Percentiles rank a stretch among this genome's conserved stretches.
Conservation (phyloP, 2,797 vertebrate species). For the Gallirallus australis region DNA sequence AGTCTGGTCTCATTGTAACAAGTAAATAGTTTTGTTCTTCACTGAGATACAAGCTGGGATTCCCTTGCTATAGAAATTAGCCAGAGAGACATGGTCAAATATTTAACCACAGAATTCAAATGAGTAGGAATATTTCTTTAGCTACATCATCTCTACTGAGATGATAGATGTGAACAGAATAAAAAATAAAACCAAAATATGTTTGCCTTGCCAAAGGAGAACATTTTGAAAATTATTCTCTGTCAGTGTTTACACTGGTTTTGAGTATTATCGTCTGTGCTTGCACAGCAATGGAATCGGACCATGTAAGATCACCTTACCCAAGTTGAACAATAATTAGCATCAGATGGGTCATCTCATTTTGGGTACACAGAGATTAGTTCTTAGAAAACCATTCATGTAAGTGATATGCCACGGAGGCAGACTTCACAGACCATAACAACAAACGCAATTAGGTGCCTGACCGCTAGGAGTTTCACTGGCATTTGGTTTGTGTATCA, state of each 20-base stretch:
- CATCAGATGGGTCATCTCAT: neutral
- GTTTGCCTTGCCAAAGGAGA: neutral
- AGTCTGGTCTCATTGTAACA: neutral
- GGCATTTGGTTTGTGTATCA: neutral
- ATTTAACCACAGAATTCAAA: slow-evolving; percentile 8
- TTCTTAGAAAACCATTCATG: neutral
- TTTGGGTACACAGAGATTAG: neutral
- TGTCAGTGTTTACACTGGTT: neutral
- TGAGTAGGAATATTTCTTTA: neutral
- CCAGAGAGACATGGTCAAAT: neutral
- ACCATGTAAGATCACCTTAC: neutral
- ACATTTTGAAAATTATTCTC: neutral
- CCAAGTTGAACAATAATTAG: neutral
- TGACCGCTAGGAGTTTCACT: neutral
- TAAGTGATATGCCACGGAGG: neutral
- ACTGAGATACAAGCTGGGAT: neutral
- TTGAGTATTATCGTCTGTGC: neutral
- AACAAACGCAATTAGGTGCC: neutral
- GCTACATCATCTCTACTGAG: neutral
- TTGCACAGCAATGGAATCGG: accelerated
- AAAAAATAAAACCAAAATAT: neutral
- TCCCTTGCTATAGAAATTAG: neutral
- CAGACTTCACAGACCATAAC: neutral
- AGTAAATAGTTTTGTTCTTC: neutral
- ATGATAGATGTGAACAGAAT: neutral